These are phyloP conservation scores for Anticlea derivata DNA, from an alignment of 2,888 invertebrate species.

Conservation along the genomic window DNA sequence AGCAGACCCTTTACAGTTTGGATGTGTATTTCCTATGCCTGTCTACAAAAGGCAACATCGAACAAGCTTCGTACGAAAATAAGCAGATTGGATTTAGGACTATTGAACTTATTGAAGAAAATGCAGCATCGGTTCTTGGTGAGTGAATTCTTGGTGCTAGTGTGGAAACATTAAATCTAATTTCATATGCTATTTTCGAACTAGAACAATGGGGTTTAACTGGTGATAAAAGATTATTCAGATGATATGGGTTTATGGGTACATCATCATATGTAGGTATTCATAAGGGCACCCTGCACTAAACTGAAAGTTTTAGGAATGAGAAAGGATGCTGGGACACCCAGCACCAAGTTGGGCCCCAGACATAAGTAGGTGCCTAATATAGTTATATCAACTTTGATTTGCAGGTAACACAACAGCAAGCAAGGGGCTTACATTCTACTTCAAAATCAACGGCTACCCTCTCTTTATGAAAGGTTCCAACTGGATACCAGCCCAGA, in stretches of 20 bases:
- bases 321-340: too few relatives aligned
- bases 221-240: too few relatives aligned
- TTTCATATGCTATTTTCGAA: too few relatives aligned
- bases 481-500: constrained; percentile 95
- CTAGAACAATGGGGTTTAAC: too few relatives aligned
- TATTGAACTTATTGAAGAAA: constrained; percentile 91
- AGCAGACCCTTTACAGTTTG: constrained; percentile 89
- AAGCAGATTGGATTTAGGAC: constrained; percentile 93
- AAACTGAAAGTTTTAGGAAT: too few relatives aligned
- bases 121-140: constrained; percentile 68
- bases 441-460: constrained; percentile 92
- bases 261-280: too few relatives aligned
- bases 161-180: too few relatives aligned
- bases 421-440: constrained; percentile 89
- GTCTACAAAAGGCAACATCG: constrained; percentile 48
- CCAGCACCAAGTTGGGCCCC: too few relatives aligned
- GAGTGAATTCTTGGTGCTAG: too few relatives aligned
- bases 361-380: neutral
- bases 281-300: too few relatives aligned
- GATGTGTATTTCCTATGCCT: constrained; percentile 70
- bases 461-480: constrained; percentile 98
- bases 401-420: constrained; percentile 62
- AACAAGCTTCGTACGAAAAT: constrained; percentile 65
- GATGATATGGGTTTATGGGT: too few relatives aligned
- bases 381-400: neutral